phyloP scores from a whole-genome alignment of 2,888 invertebrate species.

The Mythimna impura region DNA sequence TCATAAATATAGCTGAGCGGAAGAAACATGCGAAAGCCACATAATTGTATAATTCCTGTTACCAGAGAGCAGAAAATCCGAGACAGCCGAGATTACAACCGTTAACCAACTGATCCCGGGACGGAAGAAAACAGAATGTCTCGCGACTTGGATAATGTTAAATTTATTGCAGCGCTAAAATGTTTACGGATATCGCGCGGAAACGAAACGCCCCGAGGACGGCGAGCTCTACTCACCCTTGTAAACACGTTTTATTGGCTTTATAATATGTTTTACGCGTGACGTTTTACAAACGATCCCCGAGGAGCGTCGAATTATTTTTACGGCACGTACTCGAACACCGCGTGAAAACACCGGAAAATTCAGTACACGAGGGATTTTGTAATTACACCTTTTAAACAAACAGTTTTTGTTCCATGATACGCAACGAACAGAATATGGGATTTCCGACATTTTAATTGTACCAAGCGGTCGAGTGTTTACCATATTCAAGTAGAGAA shows the following conservation, averaged over 20 bases:
- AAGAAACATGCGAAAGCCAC: conserved; percentile 78
- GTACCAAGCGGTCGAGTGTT: conserved; percentile 52
- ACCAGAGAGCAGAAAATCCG: conserved; percentile 83
- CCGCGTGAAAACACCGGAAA: conserved; percentile 84
- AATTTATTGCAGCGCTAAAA: conserved; percentile 90
- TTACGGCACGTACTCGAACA: conserved; percentile 88
- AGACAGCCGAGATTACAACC: conserved; percentile 87
- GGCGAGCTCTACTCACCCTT: conserved; percentile 89
- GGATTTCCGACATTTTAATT: conserved; percentile 73
- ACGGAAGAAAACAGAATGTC: conserved; percentile 89
- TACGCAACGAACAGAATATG: conserved; percentile 72
- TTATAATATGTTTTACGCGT: conserved; percentile 91
- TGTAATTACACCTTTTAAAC: conserved; percentile 86
- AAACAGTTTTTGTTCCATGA: conserved; percentile 82
- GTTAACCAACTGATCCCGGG: conserved; percentile 89
- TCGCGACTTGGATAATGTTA: conserved; percentile 89
- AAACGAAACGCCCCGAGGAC: conserved; percentile 80
- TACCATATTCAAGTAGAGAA: conserved; percentile 60
- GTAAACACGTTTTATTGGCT: conserved; percentile 91
- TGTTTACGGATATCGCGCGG: conserved; percentile 89
- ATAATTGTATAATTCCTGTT: conserved; percentile 87
- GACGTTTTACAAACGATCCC: conserved; percentile 91
- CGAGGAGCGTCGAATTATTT: conserved; percentile 89
- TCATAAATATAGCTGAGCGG: conserved; percentile 74
- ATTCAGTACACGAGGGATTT: conserved; percentile 86